These are phyloP conservation scores for Alcedo quadribrachys DNA, from an alignment of 2,797 vertebrate genomes.

Conservation along the genomic window DNA sequence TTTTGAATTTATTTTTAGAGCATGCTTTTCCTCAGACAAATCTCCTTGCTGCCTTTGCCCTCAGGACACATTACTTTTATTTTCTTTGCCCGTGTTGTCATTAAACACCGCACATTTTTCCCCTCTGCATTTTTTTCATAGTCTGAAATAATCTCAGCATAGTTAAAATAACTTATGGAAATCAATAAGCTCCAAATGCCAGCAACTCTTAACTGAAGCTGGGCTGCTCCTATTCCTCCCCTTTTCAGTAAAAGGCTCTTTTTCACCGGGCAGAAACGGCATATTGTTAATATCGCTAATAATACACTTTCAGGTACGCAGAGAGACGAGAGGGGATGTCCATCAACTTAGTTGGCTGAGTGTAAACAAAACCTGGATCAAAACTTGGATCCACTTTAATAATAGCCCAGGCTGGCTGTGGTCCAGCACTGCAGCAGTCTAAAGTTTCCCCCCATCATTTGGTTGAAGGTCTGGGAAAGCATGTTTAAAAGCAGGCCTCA, in stretches of 20 bases:
- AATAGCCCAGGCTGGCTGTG: conserved; percentile 59
- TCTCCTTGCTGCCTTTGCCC: background rate
- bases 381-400: conserved; percentile 78
- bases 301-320: background rate
- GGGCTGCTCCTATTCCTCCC: background rate
- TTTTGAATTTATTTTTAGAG: conserved; percentile 44
- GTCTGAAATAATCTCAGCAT: background rate
- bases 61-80: conserved; percentile 1
- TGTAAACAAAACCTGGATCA: conserved; percentile 60
- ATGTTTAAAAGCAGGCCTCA: conserved; percentile 80
- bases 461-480: conserved; percentile 78
- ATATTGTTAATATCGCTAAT: background rate
- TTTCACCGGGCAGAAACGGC: background rate
- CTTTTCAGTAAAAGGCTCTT: background rate
- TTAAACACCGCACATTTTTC: background rate
- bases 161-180: conserved; percentile 19
- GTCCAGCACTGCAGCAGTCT: conserved; percentile 50
- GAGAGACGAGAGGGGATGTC: conserved; percentile 36
- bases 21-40: conserved; percentile 15
- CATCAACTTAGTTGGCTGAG: conserved; percentile 6
- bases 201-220: background rate
- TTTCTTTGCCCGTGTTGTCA: conserved; percentile 16
- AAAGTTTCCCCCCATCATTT: conserved; percentile 44
- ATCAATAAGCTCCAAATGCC: background rate
- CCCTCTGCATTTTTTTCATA: background rate